Base-by-base conservation (phyloP, 1,140 invertebrate genomes). In the Arctopsyche grandis region DNA sequence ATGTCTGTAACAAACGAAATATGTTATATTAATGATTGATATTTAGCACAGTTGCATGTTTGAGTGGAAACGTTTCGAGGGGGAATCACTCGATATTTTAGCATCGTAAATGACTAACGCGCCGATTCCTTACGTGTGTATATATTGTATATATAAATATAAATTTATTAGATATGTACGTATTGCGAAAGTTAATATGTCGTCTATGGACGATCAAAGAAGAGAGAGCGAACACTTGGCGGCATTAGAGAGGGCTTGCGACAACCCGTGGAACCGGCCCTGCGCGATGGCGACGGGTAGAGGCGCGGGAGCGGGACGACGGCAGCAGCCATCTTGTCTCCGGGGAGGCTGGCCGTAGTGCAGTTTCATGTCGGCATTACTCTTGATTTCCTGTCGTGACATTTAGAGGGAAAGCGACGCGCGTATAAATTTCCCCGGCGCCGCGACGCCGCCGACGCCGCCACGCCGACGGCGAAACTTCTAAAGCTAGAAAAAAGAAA, bases 291-390 rank as follows among this genome's bases (percentile, higher is more conserved):
- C 14, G 69, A 78, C n/a, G 66, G 43, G 46, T 38, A 12, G 3
- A 26, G 9, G 10, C 21, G 38, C 38, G 9, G 56, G 66, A 52
- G 26, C 0, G 44, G 56, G 19, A 71, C 29, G 58, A 75, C 46
- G 26, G 21, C 58, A 44, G 63, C 80, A 84, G 83, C 83, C 84
- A 84, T 85, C 84, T 84, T 84, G 80, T 85, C 86, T 84, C 84
- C 56, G 63, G 85, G 84, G 85, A 83, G 83, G 80, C 80, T 79
- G 82, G 76, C 79, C 78, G 80, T 84, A 86, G 86, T 86, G 86
- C 86, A 86, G 85, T 86, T 86, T 84, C 86, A 84, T 86, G 86
- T 86, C 84, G 84, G 84, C 85, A 86, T 86, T 86, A 86, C 84
- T 86, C 86, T 85, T 86, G 85, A 86, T 86, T 86, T 85, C 85